Evolutionary conservation across 2,113 vertebrate species (phyloP), one percentile per base, ranked within the genome.

Genomic region (Gobio gobio): DNA sequence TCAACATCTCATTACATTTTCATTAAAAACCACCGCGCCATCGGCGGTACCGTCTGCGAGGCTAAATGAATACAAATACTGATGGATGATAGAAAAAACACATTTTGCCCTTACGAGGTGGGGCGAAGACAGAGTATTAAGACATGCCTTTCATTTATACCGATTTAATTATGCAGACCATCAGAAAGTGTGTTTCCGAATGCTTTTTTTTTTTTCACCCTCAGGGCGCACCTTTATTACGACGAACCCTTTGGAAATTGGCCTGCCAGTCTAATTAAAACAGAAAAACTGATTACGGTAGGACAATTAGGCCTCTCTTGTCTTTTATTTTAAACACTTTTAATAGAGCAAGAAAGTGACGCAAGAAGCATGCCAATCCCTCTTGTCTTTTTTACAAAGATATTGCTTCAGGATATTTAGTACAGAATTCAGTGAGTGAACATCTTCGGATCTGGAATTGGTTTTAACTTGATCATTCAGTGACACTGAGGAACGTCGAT

Each of bases 251-350:
- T n/a, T 77, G 33, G 36, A 86, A 86, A 84, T 68, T 74, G 73
- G 33, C 78, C 29, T 26, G 78, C 78, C 6, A 87, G 66, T 80
- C 84, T 89, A 86, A 89, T 88, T 82, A 85, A 90, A 88, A 73
- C 36, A n/a, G 68, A 88, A 85, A 86, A 90, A 84, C 72, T 83
- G 82, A 89, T 90, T 87, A 90, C 29, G 87, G 75, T 78, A 76
- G 24, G 82, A 70, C 86, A 89, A 90, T 89, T 81, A 87, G n/a
- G 85, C 56, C 70, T 47, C 36, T 82, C 18, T 22, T 16, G 16
- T 43, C 66, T 70, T 64, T 26, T 78, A 78, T 66, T 20, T 66
- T 20, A 83, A 77, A 83, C 18, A 58, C 13, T 22, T 72, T 51
- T 78, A 76, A 24, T 72, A 72, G 14, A 33, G 3, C 13, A 20